phyloP scores from a whole-genome alignment of 2,113 vertebrate genomes.

The Solenodon paradoxus region DNA sequence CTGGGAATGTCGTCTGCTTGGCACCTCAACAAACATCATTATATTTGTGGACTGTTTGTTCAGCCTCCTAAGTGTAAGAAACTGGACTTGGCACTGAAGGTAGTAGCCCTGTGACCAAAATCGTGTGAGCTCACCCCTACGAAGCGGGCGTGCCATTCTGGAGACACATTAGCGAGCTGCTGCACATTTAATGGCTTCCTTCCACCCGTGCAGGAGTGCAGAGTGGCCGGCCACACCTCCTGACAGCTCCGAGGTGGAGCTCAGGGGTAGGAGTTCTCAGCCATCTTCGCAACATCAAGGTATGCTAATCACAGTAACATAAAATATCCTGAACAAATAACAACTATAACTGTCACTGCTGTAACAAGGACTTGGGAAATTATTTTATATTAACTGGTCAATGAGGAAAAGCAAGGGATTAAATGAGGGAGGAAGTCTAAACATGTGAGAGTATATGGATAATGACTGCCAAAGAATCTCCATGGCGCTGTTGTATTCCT shows the following conservation, averaged over 20 bases:
- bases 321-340: not conserved
- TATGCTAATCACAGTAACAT: not conserved
- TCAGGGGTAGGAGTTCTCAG: not conserved
- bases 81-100: not conserved
- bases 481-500: not conserved
- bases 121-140: not conserved
- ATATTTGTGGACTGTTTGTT: not conserved
- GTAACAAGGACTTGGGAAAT: not conserved
- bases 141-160: not conserved
- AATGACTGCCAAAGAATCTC: not conserved
- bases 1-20: not conserved
- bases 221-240: not conserved
- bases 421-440: not conserved
- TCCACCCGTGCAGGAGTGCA: not conserved
- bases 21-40: not conserved
- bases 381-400: not conserved
- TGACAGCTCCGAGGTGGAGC: not conserved
- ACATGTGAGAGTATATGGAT: fast-evolving
- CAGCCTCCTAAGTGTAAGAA: not conserved
- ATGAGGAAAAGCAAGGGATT: not conserved
- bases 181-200: not conserved
- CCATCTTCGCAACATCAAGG: not conserved
- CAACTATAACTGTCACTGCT: not conserved
- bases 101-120: not conserved
- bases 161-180: not conserved